Evolutionary conservation across 2,797 vertebrate species (phyloP).

Genomic region (Alectoris magna): DNA sequence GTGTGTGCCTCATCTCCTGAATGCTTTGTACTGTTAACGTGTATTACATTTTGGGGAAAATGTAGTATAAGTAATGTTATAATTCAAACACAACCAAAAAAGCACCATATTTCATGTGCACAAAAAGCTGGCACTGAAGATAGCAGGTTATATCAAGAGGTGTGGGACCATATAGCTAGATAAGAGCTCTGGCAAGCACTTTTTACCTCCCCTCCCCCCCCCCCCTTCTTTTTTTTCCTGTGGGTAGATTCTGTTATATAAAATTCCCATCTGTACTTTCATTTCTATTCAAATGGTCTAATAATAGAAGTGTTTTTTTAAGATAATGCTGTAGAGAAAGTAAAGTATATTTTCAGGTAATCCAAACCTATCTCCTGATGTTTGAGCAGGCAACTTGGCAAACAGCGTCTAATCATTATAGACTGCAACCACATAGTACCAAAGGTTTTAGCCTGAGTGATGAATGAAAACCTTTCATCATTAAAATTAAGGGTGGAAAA

Average conservation of each 20-base stretch:
- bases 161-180: slow-evolving; percentile 28
- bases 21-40: slow-evolving; percentile 37
- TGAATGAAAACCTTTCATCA: slow-evolving; percentile 5
- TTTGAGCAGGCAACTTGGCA: slow-evolving; percentile 48
- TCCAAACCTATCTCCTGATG: neutral
- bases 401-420: slow-evolving; percentile 16
- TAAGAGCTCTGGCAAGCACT: slow-evolving; percentile 31
- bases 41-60: slow-evolving; percentile 25
- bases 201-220: neutral
- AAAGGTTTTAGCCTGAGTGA: neutral
- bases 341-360: slow-evolving; percentile 22
- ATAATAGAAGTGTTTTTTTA: slow-evolving; percentile 42
- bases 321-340: slow-evolving; percentile 20
- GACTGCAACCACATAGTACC: neutral
- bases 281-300: slow-evolving; percentile 54
- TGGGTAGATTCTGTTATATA: slow-evolving; percentile 32
- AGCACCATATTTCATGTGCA: neutral
- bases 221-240: neutral
- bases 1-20: neutral
- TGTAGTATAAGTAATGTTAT: slow-evolving; percentile 3
- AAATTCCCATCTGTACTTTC: slow-evolving; percentile 59
- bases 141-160: slow-evolving; percentile 45
- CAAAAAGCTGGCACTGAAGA: slow-evolving; percentile 23
- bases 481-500: neutral
- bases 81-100: slow-evolving; percentile 32